Base-by-base conservation (phyloP, 2,113 vertebrate species). In the Oreochromis tanganicae region DNA sequence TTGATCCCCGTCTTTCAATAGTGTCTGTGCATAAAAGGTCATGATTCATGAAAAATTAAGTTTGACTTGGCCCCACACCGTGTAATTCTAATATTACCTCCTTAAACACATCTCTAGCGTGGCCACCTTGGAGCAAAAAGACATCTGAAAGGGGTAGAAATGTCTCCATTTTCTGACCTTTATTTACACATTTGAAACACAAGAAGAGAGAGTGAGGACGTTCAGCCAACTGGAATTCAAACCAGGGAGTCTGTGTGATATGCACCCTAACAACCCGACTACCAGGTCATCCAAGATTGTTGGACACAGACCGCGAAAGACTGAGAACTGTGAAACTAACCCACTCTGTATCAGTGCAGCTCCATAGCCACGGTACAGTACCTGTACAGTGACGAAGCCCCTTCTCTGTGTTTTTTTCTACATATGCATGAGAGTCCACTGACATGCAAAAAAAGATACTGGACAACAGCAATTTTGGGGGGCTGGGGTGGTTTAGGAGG, bases 281-380 rank as follows among this genome's bases (percentile, higher is more conserved):
- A 6, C 21, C 38, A 43, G 68, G 41, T 73, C 13, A 73, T 0
- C 68, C 2, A 2, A 46, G 38, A 46, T 10, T 0, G 0, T 75
- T 48, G 68, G 0, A 73, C 21, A 46, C 68, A 46, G 13, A 2
- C 8, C 5, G 12, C 0, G 2, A 27, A 43, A 11, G 38, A 27
- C 21, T 73, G 68, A 46, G 50, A 73, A 46, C 13, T 73, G 21
- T 46, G 13, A 46, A 73, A 73, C 38, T 3, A 24, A 46, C 66
- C 7, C 38, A 6, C 12, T 43, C n/a, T 43, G 38, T 24, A 13
- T 71, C 12, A 24, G n/a, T 46, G 7, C 38, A 27, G 38, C n/a
- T 71, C 7, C 24, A 10, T 0, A 24, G 3, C n/a, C 38, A 27
- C 1, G 3, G 7, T 5, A 3, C n/a, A 1, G 7, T 32, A 5